phyloP scores from a whole-genome alignment of 2,797 vertebrate genomes.

The Sebastes reedi region DNA sequence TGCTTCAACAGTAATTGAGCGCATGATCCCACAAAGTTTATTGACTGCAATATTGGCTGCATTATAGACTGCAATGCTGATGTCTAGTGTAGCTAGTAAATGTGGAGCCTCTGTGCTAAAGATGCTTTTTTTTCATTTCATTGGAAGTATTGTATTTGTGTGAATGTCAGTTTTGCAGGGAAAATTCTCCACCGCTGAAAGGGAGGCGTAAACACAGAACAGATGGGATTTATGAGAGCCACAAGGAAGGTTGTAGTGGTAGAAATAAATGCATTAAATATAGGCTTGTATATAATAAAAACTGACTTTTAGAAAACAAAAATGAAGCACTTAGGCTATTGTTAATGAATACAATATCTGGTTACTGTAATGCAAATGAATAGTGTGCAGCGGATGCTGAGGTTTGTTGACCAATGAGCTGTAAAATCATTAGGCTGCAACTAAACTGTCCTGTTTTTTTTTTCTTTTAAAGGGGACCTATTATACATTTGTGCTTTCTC shows the following conservation, averaged over 20 bases:
- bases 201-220: not conserved
- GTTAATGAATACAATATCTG: not conserved
- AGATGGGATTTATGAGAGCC: not conserved
- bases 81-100: conserved; percentile 20
- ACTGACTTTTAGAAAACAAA: not conserved
- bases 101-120: not conserved
- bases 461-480: not conserved
- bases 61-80: conserved; percentile 49
- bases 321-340: not conserved
- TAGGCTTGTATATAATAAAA: not conserved
- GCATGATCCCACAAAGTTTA: conserved; percentile 54
- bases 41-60: conserved; percentile 58
- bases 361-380: not conserved
- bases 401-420: not conserved
- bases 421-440: not conserved
- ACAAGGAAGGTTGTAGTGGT: not conserved
- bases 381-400: accelerated
- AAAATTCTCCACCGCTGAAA: not conserved
- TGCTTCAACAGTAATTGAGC: conserved; percentile 68
- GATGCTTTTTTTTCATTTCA: not conserved
- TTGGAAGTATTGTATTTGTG: not conserved
- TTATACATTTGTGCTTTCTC: too few species aligned
- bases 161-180: not conserved
- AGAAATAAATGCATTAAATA: not conserved
- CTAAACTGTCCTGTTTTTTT: not conserved